Evolutionary conservation across 2,888 invertebrate genomes (phyloP).

Genomic region (Tillus elongatus): DNA sequence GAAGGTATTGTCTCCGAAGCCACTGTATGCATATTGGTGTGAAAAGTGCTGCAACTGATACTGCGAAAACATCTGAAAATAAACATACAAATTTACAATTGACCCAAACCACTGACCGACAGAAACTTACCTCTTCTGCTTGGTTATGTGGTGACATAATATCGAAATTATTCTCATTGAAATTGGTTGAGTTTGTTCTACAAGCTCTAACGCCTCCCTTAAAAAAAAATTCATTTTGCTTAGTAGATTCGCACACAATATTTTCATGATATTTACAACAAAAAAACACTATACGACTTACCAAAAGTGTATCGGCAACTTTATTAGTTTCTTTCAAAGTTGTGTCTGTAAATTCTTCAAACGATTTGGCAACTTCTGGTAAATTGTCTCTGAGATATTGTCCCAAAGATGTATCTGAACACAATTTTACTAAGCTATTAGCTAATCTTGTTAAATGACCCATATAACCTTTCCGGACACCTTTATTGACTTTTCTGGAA

Average conservation of each 20-base stretch:
- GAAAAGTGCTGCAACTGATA: constrained; percentile 56
- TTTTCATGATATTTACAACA: too few relatives aligned
- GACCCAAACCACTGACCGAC: too few relatives aligned
- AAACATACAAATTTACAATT: too few relatives aligned
- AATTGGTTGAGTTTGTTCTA: too few relatives aligned
- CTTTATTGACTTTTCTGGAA: constrained; percentile 45
- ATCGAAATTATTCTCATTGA: too few relatives aligned
- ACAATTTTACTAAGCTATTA: constrained; percentile 46
- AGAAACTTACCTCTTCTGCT: too few relatives aligned
- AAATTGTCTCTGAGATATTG: constrained; percentile 47
- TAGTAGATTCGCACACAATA: too few relatives aligned
- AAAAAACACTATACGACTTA: too few relatives aligned
- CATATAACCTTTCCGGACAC: constrained; percentile 55
- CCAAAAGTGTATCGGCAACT: constrained; percentile 35
- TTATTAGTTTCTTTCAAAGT: constrained; percentile 35
- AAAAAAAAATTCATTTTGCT: too few relatives aligned
- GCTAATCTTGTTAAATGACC: constrained; percentile 57
- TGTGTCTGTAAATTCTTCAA: constrained; percentile 36
- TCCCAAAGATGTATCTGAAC: constrained; percentile 48
- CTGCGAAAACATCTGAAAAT: constrained; percentile 46
- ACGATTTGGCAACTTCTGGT: constrained; percentile 41
- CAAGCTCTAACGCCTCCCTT: too few relatives aligned
- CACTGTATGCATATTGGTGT: constrained; percentile 49
- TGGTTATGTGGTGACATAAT: too few relatives aligned
- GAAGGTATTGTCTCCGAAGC: constrained; percentile 55